These are phyloP conservation scores for Varanus salvator DNA, from an alignment of 2,113 vertebrate genomes.

Conservation along the genomic window DNA sequence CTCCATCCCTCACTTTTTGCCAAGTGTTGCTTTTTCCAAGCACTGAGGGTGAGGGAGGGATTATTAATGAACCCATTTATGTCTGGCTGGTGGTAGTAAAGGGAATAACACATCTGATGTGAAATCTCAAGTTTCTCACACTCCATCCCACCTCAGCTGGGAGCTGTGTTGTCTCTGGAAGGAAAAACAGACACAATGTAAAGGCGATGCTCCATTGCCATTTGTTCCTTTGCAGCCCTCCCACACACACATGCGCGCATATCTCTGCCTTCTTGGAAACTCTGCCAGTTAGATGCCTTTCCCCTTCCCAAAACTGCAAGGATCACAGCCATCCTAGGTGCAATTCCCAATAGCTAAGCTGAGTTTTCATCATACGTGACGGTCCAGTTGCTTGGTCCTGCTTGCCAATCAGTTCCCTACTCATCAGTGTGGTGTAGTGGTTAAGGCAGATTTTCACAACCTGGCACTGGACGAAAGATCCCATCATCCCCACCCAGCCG, in stretches of 20 bases:
- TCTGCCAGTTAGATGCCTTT: neutral
- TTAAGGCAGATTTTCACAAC: neutral
- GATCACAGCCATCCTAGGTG: neutral
- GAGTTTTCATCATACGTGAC: neutral
- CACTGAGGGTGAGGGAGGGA: neutral
- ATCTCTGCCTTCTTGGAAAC: neutral
- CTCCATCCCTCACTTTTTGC: neutral
- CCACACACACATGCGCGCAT: neutral
- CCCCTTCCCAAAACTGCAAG: neutral
- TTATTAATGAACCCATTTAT: slow-evolving; percentile 28
- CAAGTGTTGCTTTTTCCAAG: slow-evolving; percentile 10
- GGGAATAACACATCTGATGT: slow-evolving; percentile 24
- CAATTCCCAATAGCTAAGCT: neutral
- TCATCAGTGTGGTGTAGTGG: neutral
- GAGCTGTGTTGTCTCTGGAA: neutral
- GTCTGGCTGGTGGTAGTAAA: slow-evolving; percentile 22
- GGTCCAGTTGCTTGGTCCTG: neutral
- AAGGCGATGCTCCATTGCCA: neutral
- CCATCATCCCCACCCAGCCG: too few relatives aligned
- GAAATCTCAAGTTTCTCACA: slow-evolving; percentile 22
- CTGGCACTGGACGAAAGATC: neutral
- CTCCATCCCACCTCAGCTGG: neutral
- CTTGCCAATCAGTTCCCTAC: neutral
- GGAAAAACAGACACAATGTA: neutral
- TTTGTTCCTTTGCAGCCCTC: neutral